These are phyloP conservation scores for Nasonia giraulti DNA, from an alignment of 1,140 invertebrate genomes.

Conservation along the genomic window DNA sequence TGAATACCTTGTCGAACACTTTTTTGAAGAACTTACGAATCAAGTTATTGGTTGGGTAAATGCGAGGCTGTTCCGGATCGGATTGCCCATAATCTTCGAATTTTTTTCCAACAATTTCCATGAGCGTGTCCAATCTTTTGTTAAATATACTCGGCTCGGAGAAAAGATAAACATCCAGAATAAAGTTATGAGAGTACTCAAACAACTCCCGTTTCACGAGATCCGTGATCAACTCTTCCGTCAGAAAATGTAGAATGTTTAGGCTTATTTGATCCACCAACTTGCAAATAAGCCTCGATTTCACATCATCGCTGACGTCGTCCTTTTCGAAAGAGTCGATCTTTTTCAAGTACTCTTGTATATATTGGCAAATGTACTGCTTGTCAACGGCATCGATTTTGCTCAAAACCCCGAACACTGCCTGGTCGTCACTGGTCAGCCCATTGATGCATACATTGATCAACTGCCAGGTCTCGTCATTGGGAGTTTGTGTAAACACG, in stretches of 20 bases:
- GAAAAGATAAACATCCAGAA: not conserved
- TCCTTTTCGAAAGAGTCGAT: not conserved
- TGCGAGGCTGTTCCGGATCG: not conserved
- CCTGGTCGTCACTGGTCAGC: not conserved
- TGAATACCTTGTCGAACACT: not conserved
- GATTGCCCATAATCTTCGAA: not conserved
- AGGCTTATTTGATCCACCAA: not conserved
- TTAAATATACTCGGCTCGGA: conserved; percentile 10
- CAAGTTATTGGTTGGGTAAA: not conserved
- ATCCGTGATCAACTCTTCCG: conserved; percentile 28
- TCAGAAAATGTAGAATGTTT: not conserved
- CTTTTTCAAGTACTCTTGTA: conserved; percentile 17
- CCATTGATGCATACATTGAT: conserved; percentile 14
- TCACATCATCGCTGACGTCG: not conserved
- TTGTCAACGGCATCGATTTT: not conserved
- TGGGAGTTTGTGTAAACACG: not conserved
- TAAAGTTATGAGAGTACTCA: not conserved
- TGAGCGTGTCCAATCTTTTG: conserved; percentile 7
- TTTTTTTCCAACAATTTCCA: not conserved
- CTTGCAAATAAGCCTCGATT: not conserved
- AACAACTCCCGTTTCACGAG: conserved; percentile 3
- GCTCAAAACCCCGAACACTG: not conserved
- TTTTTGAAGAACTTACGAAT: not conserved
- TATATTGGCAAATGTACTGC: not conserved
- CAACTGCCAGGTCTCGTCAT: not conserved